Evolutionary conservation across 2,113 vertebrate species (phyloP), one percentile per base, ranked within the genome.

Genomic region (Phocoena phocoena): DNA sequence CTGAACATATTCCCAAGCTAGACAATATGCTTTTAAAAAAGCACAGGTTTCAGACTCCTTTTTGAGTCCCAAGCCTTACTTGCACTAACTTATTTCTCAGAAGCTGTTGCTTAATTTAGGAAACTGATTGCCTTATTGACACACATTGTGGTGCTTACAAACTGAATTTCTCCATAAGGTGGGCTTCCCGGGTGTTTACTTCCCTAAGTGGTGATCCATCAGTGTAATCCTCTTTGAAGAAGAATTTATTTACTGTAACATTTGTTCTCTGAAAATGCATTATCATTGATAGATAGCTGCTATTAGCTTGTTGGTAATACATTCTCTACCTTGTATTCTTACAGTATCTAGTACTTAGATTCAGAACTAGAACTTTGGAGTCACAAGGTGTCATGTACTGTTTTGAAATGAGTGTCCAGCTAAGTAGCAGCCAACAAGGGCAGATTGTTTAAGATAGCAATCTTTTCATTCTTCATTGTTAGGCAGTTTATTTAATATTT

Each of bases 231-330:
- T 86, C 87, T 89, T 91, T 86, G 70, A 63, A 79, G 95, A 87
- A 88, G 80, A 96, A 89, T 92, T 93, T 93, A 85, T 86, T 95
- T 96, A 50, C 91, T 50, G 7, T 93, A 91, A 90, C 36, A 88
- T 84, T 95, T 93, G 63, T 96, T 96, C 70, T 96, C 67, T 89
- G 92, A 55, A 95, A 95, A 82, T 36, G 33, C 38, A n/a, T 96
- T 93, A 65, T 81, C 33, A 13, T 23, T 88, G 82, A 90, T 83
- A 65, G 82, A 92, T 95, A 62, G 11, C 74, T 93, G 80, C 14
- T 76, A 31, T 73, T 91, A 96, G 63, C 50, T 87, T 90, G 55
- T 84, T 93, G 71, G 55, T 65, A 85, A 67, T 88, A 65, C 18
- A 21, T 60, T 90, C 38, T 58, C 44, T 76, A 26, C 71, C 85